A percentile compares a stretch with the other conserved stretches of the same genome.
These are phyloP conservation scores for Mylabris phalerata DNA, from an alignment of 1,140 invertebrate genomes.

Conservation along the genomic window DNA sequence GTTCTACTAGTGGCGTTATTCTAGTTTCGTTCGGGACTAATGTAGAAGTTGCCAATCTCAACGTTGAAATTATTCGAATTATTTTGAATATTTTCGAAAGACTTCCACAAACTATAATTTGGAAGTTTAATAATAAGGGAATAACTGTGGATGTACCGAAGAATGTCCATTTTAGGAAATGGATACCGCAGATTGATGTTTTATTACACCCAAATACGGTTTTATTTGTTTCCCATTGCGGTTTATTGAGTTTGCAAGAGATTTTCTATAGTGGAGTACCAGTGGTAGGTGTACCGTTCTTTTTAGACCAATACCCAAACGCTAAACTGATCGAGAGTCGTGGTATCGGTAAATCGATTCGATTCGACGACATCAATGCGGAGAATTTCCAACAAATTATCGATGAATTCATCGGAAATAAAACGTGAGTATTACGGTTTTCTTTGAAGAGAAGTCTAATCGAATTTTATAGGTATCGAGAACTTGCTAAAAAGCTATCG, in stretches of 20 bases:
- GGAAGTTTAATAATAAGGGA: constrained; percentile 45
- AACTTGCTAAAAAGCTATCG: too few species aligned
- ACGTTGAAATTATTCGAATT: constrained; percentile 34
- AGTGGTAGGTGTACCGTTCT: constrained; percentile 43
- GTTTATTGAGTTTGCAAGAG: constrained; percentile 38
- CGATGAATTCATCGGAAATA: too few species aligned
- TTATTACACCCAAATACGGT: constrained; percentile 31
- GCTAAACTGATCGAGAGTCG: constrained; percentile 25
- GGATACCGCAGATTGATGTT: constrained; percentile 54
- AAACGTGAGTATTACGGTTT: too few species aligned
- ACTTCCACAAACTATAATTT: constrained; percentile 46
- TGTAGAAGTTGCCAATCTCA: constrained; percentile 41
- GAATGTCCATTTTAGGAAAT: constrained; percentile 43
- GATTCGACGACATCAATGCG: too few species aligned
- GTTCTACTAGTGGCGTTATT: constrained; percentile 43
- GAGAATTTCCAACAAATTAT: too few species aligned
- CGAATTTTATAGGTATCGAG: too few species aligned
- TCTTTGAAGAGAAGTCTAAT: too few species aligned
- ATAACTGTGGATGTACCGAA: constrained; percentile 39
- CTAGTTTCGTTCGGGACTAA: constrained; percentile 47
- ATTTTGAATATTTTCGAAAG: constrained; percentile 43
- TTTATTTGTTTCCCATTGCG: constrained; percentile 34
- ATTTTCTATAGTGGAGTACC: constrained; percentile 47
- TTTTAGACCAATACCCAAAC: constrained; percentile 36
- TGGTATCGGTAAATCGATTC: constrained; percentile 6